Evolutionary conservation across 2,888 invertebrate genomes (phyloP).

Genomic region (Dorcus hopei): DNA sequence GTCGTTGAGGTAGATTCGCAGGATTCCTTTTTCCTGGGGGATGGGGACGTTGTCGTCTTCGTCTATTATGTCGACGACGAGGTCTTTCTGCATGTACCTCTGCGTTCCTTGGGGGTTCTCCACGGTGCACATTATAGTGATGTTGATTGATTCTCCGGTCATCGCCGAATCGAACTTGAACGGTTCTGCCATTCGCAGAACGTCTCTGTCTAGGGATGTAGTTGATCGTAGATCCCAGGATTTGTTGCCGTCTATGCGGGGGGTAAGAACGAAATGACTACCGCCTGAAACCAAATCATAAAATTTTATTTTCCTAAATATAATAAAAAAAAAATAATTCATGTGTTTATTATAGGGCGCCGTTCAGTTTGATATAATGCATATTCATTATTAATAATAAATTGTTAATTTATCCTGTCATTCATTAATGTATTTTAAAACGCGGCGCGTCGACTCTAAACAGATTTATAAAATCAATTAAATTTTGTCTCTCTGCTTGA

Average conservation of each 20-base stretch:
- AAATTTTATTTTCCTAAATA: no score
- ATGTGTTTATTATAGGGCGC: no score
- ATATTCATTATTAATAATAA: no score
- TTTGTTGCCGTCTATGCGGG: conserved; percentile 26
- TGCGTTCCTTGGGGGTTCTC: conserved; percentile 43
- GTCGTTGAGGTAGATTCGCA: conserved; percentile 40
- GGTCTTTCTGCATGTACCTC: conserved; percentile 39
- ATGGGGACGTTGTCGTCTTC: conserved; percentile 51
- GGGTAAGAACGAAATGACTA: conserved; percentile 23
- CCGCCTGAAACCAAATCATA: conserved; percentile 10
- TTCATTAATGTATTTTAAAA: no score
- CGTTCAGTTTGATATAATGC: no score
- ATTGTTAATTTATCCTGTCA: no score
- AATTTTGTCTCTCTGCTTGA: no score
- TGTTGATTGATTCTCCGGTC: conserved; percentile 30
- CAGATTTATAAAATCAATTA: no score
- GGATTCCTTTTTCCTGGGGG: conserved; percentile 39
- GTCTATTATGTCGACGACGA: conserved; percentile 53
- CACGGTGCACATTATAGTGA: conserved; percentile 49
- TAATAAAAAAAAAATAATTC: no score
- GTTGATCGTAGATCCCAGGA: conserved; percentile 43
- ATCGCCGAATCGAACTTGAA: conserved; percentile 41
- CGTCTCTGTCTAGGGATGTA: conserved; percentile 36
- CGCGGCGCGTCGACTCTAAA: no score
- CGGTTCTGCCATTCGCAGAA: conserved; percentile 37